Conservation (phyloP, 2,797 vertebrate genomes). For the Prionace glauca region DNA sequence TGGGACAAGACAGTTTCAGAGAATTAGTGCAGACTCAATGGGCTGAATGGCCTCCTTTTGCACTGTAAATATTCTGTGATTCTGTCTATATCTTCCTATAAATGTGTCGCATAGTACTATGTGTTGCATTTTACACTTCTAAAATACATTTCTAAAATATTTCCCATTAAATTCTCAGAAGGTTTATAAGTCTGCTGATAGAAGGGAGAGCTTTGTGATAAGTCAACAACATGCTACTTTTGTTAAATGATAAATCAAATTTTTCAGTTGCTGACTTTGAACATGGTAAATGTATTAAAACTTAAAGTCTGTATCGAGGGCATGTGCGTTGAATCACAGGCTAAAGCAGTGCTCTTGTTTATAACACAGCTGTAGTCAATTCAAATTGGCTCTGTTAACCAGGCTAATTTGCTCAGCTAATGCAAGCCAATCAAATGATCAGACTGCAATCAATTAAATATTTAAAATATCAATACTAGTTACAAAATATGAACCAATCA, state of each 20-base stretch:
- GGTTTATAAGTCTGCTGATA: neutral
- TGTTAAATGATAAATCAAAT: neutral
- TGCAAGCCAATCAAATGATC: neutral
- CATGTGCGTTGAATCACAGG: neutral
- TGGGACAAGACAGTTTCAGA: too few relatives aligned
- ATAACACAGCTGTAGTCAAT: neutral
- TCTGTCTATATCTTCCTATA: neutral
- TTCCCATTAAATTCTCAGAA: neutral
- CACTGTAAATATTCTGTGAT: too few relatives aligned
- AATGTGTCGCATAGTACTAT: neutral
- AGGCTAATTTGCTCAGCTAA: neutral
- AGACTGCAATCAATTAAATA: too few relatives aligned
- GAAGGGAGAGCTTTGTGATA: neutral
- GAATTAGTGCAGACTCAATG: too few relatives aligned
- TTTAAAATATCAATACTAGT: neutral
- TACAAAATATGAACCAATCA: neutral
- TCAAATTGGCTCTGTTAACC: neutral
- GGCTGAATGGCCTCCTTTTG: too few relatives aligned
- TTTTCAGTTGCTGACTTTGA: neutral
- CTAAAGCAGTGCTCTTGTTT: neutral
- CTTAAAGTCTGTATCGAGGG: neutral
- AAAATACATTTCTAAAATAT: neutral
- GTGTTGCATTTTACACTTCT: neutral
- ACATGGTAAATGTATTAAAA: neutral
- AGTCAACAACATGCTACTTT: neutral